phyloP scores from a whole-genome alignment of 2,888 invertebrate genomes.

The Thysanoteuthis rhombus region DNA sequence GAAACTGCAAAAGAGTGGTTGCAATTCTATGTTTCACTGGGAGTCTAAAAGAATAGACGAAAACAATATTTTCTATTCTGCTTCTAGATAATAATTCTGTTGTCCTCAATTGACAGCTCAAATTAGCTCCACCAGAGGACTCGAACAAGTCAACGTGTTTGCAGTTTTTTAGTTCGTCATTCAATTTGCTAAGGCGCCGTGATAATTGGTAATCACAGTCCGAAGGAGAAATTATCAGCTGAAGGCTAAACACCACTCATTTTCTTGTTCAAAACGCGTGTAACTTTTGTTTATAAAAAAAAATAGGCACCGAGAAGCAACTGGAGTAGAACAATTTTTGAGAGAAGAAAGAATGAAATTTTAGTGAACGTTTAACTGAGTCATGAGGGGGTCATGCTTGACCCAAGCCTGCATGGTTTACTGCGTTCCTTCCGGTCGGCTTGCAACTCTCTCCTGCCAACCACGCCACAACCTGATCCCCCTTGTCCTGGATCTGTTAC shows the following conservation, averaged over 20 bases:
- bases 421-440: background rate
- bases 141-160: too few species aligned
- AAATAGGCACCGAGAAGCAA: background rate
- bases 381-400: background rate
- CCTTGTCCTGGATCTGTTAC: background rate
- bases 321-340: background rate
- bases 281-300: background rate
- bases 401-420: background rate
- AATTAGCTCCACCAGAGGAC: too few species aligned
- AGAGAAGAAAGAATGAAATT: background rate
- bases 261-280: background rate
- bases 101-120: too few species aligned
- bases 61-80: too few species aligned
- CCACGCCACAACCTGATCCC: background rate
- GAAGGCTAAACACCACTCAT: background rate
- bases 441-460: background rate
- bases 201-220: background rate
- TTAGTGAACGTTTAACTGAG: background rate
- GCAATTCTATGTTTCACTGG: too few species aligned
- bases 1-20: too few species aligned
- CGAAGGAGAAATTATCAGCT: background rate
- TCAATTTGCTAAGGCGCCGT: too few species aligned
- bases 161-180: too few species aligned
- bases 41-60: too few species aligned
- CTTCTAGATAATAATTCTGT: too few species aligned